Evolutionary conservation across 2,888 invertebrate genomes (phyloP).

Genomic region (Cantharis lateralis): DNA sequence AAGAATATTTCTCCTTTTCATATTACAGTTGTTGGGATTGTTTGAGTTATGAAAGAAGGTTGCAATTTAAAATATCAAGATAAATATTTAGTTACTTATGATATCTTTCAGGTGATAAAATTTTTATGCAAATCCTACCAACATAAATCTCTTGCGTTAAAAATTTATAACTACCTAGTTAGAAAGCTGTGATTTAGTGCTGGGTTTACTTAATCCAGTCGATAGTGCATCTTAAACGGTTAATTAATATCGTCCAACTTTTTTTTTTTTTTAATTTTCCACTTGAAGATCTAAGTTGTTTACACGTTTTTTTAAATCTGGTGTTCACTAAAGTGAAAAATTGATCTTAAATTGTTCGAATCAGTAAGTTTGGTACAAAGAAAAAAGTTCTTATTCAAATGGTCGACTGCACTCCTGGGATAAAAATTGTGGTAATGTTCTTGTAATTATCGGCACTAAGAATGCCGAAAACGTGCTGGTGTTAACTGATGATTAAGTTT

Average conservation of each 20-base stretch:
- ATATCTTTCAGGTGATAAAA: slow-evolving; percentile 6
- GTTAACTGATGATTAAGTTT: neutral
- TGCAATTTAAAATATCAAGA: neutral
- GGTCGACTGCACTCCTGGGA: slow-evolving; percentile 2
- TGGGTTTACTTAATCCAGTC: slow-evolving; percentile 12
- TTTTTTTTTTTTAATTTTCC: neutral
- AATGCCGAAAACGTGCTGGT: slow-evolving; percentile 1
- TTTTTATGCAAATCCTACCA: slow-evolving; percentile 26
- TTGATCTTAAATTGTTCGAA: neutral
- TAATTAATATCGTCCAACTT: neutral
- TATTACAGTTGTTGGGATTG: neutral
- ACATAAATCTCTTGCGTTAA: slow-evolving; percentile 21
- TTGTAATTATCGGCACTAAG: neutral
- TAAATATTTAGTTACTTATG: neutral
- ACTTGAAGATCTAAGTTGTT: neutral
- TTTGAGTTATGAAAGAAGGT: neutral
- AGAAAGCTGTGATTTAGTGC: slow-evolving; percentile 20
- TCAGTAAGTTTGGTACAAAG: neutral
- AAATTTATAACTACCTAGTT: slow-evolving; percentile 23
- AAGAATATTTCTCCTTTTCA: neutral
- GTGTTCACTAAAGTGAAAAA: neutral
- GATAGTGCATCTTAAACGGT: slow-evolving; percentile 19
- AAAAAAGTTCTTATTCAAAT: neutral
- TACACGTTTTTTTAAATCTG: neutral
- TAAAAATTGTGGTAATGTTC: slow-evolving; percentile 16